These are phyloP conservation scores for Oasisia sp. DNA, from an alignment of 2,888 invertebrate species.

Conservation along the genomic window DNA sequence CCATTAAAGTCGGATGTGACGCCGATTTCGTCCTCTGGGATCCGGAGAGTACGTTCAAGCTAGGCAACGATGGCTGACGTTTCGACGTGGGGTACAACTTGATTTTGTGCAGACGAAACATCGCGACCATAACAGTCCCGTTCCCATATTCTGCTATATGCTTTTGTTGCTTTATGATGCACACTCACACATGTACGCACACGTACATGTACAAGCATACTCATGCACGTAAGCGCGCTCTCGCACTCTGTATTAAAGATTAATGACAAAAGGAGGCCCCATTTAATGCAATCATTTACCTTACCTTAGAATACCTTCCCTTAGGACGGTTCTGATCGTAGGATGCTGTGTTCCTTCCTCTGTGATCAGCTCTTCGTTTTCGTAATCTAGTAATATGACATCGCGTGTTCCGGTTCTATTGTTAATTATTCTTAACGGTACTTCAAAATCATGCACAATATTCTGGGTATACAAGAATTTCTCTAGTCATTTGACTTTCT, in stretches of 20 bases:
- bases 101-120: neutral
- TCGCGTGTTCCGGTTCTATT: no score
- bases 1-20: constrained; percentile 42
- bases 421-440: no score
- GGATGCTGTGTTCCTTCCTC: no score
- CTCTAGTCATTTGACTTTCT: neutral
- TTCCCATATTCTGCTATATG: neutral
- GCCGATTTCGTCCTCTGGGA: constrained; percentile 50
- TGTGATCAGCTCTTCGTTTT: no score
- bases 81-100: neutral
- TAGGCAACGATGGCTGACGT: constrained; percentile 25
- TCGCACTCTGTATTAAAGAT: no score
- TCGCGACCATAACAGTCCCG: neutral
- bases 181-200: neutral
- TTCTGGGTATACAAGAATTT: no score
- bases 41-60: constrained; percentile 40
- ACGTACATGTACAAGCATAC: no score
- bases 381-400: no score
- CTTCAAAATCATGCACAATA: no score
- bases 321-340: no score
- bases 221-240: no score
- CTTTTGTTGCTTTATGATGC: neutral
- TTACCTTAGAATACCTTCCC: neutral
- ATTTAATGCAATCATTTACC: neutral
- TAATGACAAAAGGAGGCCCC: no score